A percentile compares a stretch with the other conserved stretches of the same genome.
These are phyloP conservation scores for Prionailurus viverrinus DNA, from an alignment of 2,113 vertebrate species.

Conservation along the genomic window DNA sequence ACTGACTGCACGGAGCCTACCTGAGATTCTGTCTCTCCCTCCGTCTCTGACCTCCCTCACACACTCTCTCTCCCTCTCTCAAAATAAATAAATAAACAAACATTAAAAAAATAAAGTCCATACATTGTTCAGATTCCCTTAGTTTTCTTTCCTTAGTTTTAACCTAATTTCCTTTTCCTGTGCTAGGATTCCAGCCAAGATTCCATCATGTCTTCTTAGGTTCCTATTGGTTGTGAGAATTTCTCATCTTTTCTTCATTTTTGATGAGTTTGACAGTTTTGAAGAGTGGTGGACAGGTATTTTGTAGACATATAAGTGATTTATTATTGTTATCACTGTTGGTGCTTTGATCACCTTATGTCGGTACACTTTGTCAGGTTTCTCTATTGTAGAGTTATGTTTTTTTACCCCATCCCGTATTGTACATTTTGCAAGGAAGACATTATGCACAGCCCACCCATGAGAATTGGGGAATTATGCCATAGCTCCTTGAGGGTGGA, in stretches of 20 bases:
- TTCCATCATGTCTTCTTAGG: background rate
- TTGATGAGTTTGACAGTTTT: background rate
- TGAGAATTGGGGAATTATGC: background rate
- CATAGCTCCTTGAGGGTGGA: background rate
- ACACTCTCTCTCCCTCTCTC: no score
- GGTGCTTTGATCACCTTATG: background rate
- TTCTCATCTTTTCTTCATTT: background rate
- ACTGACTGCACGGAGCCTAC: no score
- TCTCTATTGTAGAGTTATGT: background rate
- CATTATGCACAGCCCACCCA: accelerated
- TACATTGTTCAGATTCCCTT: background rate
- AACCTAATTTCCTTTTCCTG: background rate
- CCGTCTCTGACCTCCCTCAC: no score
- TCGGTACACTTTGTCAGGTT: background rate
- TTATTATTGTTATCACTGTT: background rate
- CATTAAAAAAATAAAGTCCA: background rate
- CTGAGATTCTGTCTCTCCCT: no score
- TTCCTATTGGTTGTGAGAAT: background rate
- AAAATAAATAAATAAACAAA: no score
- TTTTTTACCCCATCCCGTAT: background rate
- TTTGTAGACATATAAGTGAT: background rate
- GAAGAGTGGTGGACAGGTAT: background rate
- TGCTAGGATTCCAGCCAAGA: background rate
- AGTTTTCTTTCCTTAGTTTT: background rate
- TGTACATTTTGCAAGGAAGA: background rate